Conservation (phyloP, 2,113 vertebrate genomes). For the Gila orcuttii region DNA sequence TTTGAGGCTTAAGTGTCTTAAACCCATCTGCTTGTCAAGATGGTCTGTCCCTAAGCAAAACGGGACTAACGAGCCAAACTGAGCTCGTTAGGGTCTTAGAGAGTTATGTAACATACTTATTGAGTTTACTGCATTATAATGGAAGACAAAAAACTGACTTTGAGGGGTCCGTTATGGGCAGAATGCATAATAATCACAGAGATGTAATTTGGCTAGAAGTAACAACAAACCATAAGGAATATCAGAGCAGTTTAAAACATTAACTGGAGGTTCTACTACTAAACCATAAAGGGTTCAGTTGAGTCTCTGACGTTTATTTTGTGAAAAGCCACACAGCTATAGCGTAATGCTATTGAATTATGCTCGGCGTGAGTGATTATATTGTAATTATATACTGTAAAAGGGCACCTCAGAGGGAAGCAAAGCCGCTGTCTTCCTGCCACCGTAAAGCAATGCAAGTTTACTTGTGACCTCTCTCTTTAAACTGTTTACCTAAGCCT, state of each 20-base stretch:
- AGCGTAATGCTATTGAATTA: slow-evolving; percentile 33
- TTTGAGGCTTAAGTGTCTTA: slow-evolving; percentile 18
- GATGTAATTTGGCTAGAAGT: background rate
- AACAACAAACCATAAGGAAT: background rate
- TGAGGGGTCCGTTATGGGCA: background rate
- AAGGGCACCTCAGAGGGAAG: slow-evolving; percentile 11
- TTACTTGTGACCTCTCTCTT: slow-evolving; percentile 32
- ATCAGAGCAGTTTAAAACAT: slow-evolving; percentile 14
- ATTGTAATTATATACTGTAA: slow-evolving; percentile 29
- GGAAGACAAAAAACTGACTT: background rate
- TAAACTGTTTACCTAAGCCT: slow-evolving; percentile 45
- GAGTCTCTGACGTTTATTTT: slow-evolving; percentile 12
- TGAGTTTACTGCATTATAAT: background rate
- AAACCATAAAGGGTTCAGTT: slow-evolving; percentile 29
- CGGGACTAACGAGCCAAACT: background rate
- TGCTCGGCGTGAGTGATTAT: slow-evolving; percentile 12
- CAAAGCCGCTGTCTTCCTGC: background rate
- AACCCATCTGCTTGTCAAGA: slow-evolving; percentile 48
- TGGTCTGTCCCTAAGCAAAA: background rate
- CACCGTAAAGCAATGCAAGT: slow-evolving; percentile 33
- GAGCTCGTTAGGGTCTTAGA: background rate
- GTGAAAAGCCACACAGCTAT: slow-evolving; percentile 31
- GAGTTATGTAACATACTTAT: background rate
- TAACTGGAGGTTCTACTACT: background rate
- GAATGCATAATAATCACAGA: background rate